Conservation (phyloP, 2,888 invertebrate genomes). For the Poecilobothrus nobilitatus region DNA sequence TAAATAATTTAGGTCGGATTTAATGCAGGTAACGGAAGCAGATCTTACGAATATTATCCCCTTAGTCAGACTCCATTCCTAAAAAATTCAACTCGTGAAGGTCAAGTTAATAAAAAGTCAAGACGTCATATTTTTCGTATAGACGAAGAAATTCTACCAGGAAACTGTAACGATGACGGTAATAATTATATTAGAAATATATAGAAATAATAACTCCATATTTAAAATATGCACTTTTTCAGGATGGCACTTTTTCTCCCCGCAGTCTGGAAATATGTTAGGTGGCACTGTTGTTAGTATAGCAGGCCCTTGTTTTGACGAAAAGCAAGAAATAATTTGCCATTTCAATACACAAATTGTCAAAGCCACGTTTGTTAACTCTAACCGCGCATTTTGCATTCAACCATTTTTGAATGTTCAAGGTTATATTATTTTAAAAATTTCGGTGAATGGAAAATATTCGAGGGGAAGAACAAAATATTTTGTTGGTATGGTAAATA, state of each 20-base stretch:
- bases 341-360: conserved; percentile 77
- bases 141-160: conserved; percentile 80
- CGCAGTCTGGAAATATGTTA: conserved; percentile 94
- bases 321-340: conserved; percentile 66
- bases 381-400: conserved; percentile 79
- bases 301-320: conserved; percentile 88
- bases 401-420: conserved; percentile 81
- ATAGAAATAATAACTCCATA: too few species aligned
- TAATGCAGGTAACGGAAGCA: conserved; percentile 85
- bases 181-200: too few species aligned
- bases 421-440: conserved; percentile 78
- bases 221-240: too few species aligned
- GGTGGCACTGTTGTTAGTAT: conserved; percentile 95
- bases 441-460: conserved; percentile 71
- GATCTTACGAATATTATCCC: conserved; percentile 71
- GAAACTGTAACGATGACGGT: conserved; percentile 72
- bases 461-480: conserved; percentile 86
- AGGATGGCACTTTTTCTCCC: conserved; percentile 43
- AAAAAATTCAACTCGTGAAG: conserved; percentile 66
- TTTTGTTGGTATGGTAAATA: conserved; percentile 67
- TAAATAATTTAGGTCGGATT: conserved; percentile 80
- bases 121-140: conserved; percentile 85
- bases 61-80: conserved; percentile 75
- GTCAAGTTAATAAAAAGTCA: conserved; percentile 74
- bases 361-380: conserved; percentile 64